Percentiles rank a stretch among this genome's conserved stretches.
Evolutionary conservation across 1,140 invertebrate species (phyloP).

Genomic region (Octopus bimaculoides): DNA sequence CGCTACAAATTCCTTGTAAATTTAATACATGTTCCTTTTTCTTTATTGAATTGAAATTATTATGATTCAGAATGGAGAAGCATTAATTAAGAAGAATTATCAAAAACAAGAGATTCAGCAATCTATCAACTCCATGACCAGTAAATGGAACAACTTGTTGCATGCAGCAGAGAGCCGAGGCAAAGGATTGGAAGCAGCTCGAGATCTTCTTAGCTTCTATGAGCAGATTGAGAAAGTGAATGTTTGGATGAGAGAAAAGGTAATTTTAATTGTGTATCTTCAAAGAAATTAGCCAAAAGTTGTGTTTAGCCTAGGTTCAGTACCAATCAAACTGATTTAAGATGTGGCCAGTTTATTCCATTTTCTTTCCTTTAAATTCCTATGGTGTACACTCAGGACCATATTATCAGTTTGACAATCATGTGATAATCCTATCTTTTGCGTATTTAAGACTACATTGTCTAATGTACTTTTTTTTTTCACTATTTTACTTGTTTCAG

Average conservation of each 20-base stretch:
- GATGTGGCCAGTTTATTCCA: too few relatives aligned
- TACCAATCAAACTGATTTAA: too few relatives aligned
- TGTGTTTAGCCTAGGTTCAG: too few relatives aligned
- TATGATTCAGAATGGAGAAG: slow-evolving; percentile 32
- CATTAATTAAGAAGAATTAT: slow-evolving; percentile 61
- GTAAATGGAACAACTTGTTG: slow-evolving; percentile 80
- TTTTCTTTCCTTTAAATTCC: too few relatives aligned
- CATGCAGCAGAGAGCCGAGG: slow-evolving; percentile 75
- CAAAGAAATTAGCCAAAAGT: too few relatives aligned
- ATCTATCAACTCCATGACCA: slow-evolving; percentile 69
- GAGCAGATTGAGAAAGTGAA: slow-evolving; percentile 94
- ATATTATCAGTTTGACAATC: too few relatives aligned
- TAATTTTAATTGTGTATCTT: slow-evolving; percentile 23
- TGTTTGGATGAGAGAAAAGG: slow-evolving; percentile 91
- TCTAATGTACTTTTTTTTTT: too few relatives aligned
- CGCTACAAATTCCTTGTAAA: neutral
- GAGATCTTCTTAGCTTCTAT: slow-evolving; percentile 96
- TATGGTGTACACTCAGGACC: too few relatives aligned
- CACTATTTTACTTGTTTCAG: too few relatives aligned
- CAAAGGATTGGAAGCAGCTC: slow-evolving; percentile 91
- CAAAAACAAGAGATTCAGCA: slow-evolving; percentile 70
- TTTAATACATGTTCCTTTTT: neutral
- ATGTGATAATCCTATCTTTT: too few relatives aligned
- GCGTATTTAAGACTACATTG: too few relatives aligned
- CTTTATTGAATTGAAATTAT: slow-evolving; percentile 17